These are phyloP conservation scores for Helostoma temminkii DNA, from an alignment of 2,797 vertebrate genomes.

Conservation along the genomic window DNA sequence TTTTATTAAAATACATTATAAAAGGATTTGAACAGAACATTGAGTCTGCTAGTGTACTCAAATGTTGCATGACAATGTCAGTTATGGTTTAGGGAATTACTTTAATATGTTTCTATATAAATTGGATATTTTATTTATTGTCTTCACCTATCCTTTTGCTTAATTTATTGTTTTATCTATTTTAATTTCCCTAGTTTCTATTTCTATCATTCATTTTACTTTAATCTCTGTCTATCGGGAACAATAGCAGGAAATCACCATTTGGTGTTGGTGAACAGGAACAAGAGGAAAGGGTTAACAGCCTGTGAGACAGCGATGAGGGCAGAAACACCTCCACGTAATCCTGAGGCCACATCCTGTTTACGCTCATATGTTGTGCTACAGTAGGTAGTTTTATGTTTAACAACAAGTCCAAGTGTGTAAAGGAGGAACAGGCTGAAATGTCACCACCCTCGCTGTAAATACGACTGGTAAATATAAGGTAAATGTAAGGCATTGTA, in stretches of 20 bases:
- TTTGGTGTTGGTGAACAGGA: background rate
- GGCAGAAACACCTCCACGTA: background rate
- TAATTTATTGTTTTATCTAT: background rate
- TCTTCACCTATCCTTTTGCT: background rate
- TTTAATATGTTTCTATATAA: background rate
- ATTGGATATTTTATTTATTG: background rate
- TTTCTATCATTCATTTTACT: background rate
- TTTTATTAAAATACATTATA: too few species aligned
- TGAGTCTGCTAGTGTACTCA: background rate
- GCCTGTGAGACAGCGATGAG: constrained; percentile 57
- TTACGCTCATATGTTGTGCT: too few species aligned
- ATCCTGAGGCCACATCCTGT: constrained; percentile 42
- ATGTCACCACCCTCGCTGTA: constrained; percentile 41
- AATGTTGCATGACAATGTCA: background rate
- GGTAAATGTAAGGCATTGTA: constrained; percentile 58
- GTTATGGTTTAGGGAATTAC: background rate
- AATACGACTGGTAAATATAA: constrained; percentile 20
- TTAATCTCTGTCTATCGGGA: background rate
- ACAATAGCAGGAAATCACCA: background rate
- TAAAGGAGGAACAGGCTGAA: constrained; percentile 17
- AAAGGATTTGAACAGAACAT: background rate
- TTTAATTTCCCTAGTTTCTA: background rate
- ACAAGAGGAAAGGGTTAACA: background rate
- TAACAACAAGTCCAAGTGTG: background rate
- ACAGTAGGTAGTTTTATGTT: too few species aligned